phyloP scores from a whole-genome alignment of 92 coral and sea anemone genomes.

The Chrysogorgia sp. region DNA sequence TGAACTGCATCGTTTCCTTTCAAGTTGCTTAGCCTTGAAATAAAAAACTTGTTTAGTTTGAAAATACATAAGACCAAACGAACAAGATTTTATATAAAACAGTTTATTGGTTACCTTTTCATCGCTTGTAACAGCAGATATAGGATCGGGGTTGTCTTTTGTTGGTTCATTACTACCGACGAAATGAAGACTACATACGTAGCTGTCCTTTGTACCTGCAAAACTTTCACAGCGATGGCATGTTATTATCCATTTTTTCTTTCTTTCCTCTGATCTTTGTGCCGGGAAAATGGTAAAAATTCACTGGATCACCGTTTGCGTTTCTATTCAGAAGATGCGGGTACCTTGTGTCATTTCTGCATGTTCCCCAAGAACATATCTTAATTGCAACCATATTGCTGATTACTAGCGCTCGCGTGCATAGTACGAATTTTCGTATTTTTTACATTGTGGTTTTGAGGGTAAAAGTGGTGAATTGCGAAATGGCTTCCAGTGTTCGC shows the following conservation, averaged over 20 bases:
- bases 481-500: no score
- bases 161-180: slow-evolving; percentile 24
- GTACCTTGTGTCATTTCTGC: slow-evolving; percentile 8
- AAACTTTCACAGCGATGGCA: slow-evolving; percentile 18
- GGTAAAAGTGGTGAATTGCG: slow-evolving; percentile 17
- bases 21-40: not conserved
- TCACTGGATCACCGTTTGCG: slow-evolving; percentile 3
- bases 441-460: slow-evolving; percentile 10
- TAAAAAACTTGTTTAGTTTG: not conserved
- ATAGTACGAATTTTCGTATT: slow-evolving; percentile 20
- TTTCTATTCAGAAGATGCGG: not conserved
- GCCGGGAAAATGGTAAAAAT: slow-evolving; percentile 28
- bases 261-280: slow-evolving; percentile 5
- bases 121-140: slow-evolving; percentile 13
- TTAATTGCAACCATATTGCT: slow-evolving; percentile 2
- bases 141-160: slow-evolving; percentile 18
- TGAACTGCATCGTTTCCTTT: no score
- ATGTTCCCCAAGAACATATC: slow-evolving; percentile 17
- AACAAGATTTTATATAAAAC: not conserved
- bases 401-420: not conserved
- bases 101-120: not conserved
- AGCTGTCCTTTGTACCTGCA: slow-evolving; percentile 23
- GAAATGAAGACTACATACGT: slow-evolving; percentile 19
- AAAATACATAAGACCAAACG: not conserved
- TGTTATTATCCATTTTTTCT: slow-evolving; percentile 5